phyloP scores from a whole-genome alignment of 2,888 invertebrate species.

The Nycteola revayana region DNA sequence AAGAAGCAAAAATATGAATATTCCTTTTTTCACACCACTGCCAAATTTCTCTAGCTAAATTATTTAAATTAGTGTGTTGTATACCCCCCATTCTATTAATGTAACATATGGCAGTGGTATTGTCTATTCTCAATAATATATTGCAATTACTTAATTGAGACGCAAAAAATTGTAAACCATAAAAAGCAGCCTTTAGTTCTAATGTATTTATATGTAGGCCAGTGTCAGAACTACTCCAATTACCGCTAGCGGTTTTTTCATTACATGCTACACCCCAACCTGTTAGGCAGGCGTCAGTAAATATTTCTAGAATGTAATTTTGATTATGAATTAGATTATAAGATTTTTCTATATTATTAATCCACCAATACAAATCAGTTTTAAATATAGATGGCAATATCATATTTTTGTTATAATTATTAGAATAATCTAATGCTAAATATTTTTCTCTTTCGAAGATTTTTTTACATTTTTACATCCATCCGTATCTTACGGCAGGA shows the following conservation, averaged over 20 bases:
- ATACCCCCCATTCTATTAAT: slow-evolving; percentile 9
- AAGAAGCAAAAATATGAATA: slow-evolving; percentile 6
- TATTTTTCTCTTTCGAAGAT: slow-evolving; percentile 3
- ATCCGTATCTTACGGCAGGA: slow-evolving; percentile 1
- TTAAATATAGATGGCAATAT: background rate
- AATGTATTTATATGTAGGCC: slow-evolving; percentile 7
- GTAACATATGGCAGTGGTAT: slow-evolving; percentile 6
- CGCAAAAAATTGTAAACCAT: slow-evolving; percentile 7
- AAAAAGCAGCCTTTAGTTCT: slow-evolving; percentile 8
- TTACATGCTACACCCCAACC: slow-evolving; percentile 7
- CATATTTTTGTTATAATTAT: slow-evolving; percentile 8
- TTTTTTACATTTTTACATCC: slow-evolving; percentile 8
- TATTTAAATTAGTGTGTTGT: slow-evolving; percentile 1
- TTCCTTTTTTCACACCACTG: slow-evolving; percentile 10
- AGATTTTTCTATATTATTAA: slow-evolving; percentile 1
- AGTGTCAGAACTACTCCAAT: slow-evolving; percentile 2
- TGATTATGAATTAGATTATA: slow-evolving; percentile 2
- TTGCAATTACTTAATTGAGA: slow-evolving; percentile 2
- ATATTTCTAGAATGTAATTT: slow-evolving; percentile 3
- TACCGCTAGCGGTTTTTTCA: slow-evolving; percentile 1
- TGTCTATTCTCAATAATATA: slow-evolving; percentile 7
- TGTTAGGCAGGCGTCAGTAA: slow-evolving; percentile 5
- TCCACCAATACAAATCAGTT: slow-evolving; percentile 8
- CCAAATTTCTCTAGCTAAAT: slow-evolving; percentile 7
- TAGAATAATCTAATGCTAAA: background rate